Conservation (phyloP, 1,140 invertebrate species). For the Ectropis grisescens region DNA sequence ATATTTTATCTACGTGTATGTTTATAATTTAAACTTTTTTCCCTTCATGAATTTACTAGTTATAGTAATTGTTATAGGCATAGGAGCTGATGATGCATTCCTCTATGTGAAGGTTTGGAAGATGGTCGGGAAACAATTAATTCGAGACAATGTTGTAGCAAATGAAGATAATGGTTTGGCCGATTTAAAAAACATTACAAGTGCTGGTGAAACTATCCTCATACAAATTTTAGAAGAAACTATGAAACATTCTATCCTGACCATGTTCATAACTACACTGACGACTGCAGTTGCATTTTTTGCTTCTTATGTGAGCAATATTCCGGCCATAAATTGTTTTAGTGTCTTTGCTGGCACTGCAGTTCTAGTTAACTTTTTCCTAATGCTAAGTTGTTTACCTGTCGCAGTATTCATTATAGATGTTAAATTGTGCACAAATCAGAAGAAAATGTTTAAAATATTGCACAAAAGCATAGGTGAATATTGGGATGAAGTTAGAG, state of each 20-base stretch:
- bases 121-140: slow-evolving; percentile 51
- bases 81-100: slow-evolving; percentile 96
- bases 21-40: slow-evolving; percentile 91
- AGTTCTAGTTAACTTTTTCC: slow-evolving; percentile 88
- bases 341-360: slow-evolving; percentile 94
- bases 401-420: slow-evolving; percentile 66
- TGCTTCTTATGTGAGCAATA: slow-evolving; percentile 90
- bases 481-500: slow-evolving; percentile 50
- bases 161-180: slow-evolving; percentile 40
- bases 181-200: slow-evolving; percentile 58
- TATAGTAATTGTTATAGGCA: slow-evolving; percentile 88
- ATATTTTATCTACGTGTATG: slow-evolving; percentile 92
- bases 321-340: slow-evolving; percentile 95
- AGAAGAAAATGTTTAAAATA: slow-evolving; percentile 32
- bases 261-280: slow-evolving; percentile 93
- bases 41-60: slow-evolving; percentile 98
- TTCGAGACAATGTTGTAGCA: slow-evolving; percentile 52
- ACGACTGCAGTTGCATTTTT: slow-evolving; percentile 95
- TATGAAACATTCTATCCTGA: slow-evolving; percentile 87
- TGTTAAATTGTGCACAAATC: slow-evolving; percentile 59
- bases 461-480: slow-evolving; percentile 41
- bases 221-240: slow-evolving; percentile 81
- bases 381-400: slow-evolving; percentile 93
- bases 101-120: slow-evolving; percentile 93
- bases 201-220: slow-evolving; percentile 68